Evolutionary conservation across 2,113 vertebrate genomes (phyloP), one percentile per base, ranked within the genome.

Genomic region (Peromyscus leucopus): DNA sequence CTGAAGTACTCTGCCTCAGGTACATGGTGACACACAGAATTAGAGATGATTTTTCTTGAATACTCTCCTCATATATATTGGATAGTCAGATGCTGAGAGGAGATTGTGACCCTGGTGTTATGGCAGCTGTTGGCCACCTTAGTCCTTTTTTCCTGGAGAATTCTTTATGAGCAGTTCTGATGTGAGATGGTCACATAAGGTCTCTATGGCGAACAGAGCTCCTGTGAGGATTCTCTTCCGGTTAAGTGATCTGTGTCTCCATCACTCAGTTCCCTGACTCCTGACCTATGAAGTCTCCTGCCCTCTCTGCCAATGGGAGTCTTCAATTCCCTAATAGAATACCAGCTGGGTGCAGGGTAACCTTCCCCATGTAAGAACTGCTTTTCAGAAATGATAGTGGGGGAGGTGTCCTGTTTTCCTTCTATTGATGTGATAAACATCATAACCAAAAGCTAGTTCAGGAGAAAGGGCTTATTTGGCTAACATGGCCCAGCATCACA

Each of bases 331-430:
- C 98, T 99, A 97, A 99, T 99, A 90, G 99, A 99, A 96, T 99
- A 99, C 97, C 99, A 99, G 97, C 98, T 99, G 98, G 99, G 99
- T 91, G 99, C 99, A 99, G 98, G 99, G 99, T 97, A 99, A 99
- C 95, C 98, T 99, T 89, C 99, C 99, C 91, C 99, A 99, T 11
- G 96, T 98, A 98, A 99, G 99, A 59, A 97, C 99, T 97, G 99
- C 99, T 28, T 99, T 99, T 99, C 99, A 99, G 97, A 99, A 99
- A 83, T 99, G 99, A 96, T 99, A 99, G 39, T 99, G 99, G 99
- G 99, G 67, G 99, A 99, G 96, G 99, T 99, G 0, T 99, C 15
- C 26, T 7, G 26, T 42, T 4, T 46, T 46, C 24, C 22, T 31
- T 15, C 13, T 78, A 7, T 78, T 48, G 42, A 48, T 48, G 46